Percentiles rank a stretch among this genome's conserved stretches.
These are phyloP conservation scores for Heloderma charlesbogerti DNA, from an alignment of 2,113 vertebrate genomes.

Conservation along the genomic window DNA sequence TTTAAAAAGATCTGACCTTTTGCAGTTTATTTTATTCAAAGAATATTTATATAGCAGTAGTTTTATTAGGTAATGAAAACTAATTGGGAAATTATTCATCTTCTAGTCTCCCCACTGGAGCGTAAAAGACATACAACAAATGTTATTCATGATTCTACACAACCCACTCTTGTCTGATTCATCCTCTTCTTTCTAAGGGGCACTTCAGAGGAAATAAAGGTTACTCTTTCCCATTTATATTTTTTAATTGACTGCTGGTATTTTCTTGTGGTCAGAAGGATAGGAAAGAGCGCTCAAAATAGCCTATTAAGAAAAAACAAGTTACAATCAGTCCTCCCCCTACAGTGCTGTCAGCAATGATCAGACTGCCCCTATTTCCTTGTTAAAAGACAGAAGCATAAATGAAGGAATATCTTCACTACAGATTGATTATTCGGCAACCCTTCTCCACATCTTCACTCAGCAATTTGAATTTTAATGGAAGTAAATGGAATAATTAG, in stretches of 20 bases:
- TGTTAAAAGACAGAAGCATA: slow-evolving; percentile 80
- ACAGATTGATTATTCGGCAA: slow-evolving; percentile 83
- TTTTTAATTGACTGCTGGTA: slow-evolving; percentile 78
- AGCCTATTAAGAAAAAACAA: slow-evolving; percentile 76
- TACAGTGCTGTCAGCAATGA: slow-evolving; percentile 62
- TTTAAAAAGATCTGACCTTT: slow-evolving; percentile 40
- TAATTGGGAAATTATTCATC: slow-evolving; percentile 74
- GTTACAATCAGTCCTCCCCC: slow-evolving; percentile 69
- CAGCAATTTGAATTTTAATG: slow-evolving; percentile 89
- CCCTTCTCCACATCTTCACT: slow-evolving; percentile 85
- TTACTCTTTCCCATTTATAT: slow-evolving; percentile 77
- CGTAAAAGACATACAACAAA: slow-evolving; percentile 69
- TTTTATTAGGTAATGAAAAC: slow-evolving; percentile 72
- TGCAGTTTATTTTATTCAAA: slow-evolving; percentile 60
- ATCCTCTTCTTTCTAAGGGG: slow-evolving; percentile 67
- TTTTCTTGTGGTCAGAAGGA: slow-evolving; percentile 78
- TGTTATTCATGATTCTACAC: slow-evolving; percentile 69
- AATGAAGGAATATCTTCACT: slow-evolving; percentile 84
- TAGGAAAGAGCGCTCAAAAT: slow-evolving; percentile 75
- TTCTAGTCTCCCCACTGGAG: slow-evolving; percentile 62
- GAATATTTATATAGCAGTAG: slow-evolving; percentile 60
- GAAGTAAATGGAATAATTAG: slow-evolving; percentile 88
- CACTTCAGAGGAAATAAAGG: slow-evolving; percentile 76
- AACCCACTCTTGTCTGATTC: slow-evolving; percentile 67
- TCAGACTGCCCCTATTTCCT: slow-evolving; percentile 78